Evolutionary conservation across 2,888 invertebrate genomes (phyloP).

Genomic region (Limenitis camilla): DNA sequence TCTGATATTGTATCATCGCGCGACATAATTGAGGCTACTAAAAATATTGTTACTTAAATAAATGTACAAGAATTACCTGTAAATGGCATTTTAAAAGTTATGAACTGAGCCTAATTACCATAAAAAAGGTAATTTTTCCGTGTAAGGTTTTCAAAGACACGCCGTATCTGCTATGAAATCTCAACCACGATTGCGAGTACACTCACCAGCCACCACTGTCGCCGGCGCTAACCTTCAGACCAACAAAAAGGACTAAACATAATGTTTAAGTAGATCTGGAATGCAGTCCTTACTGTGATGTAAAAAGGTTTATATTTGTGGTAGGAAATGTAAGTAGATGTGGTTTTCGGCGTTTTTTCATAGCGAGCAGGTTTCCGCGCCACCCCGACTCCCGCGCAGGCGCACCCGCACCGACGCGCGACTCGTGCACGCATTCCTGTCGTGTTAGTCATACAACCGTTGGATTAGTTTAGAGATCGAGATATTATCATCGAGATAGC

Average conservation of each 20-base stretch:
- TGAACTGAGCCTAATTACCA: neutral
- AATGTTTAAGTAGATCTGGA: neutral
- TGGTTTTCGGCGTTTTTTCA: constrained; percentile 24
- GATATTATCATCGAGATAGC: constrained; percentile 46
- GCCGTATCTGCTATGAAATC: constrained; percentile 25
- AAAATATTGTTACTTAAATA: too few relatives aligned
- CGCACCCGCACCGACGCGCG: constrained; percentile 23
- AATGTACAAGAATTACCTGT: too few relatives aligned
- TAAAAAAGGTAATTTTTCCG: constrained; percentile 1
- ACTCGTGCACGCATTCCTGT: constrained; percentile 31
- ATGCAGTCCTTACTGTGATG: constrained; percentile 1
- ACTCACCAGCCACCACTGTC: too few relatives aligned
- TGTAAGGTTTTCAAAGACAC: constrained; percentile 9
- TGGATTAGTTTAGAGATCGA: constrained; percentile 42
- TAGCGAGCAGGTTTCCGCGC: constrained; percentile 29
- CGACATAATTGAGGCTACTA: too few relatives aligned
- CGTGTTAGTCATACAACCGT: constrained; percentile 35
- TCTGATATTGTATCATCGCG: too few relatives aligned
- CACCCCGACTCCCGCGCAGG: constrained; percentile 27
- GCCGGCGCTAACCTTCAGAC: constrained; percentile 29
- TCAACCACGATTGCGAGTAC: constrained; percentile 25
- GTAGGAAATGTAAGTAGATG: neutral
- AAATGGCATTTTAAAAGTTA: too few relatives aligned
- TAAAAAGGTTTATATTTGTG: constrained; percentile 7
- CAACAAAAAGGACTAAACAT: constrained; percentile 17